Evolutionary conservation across 2,888 invertebrate genomes (phyloP).

Genomic region (Lissonota sp.): DNA sequence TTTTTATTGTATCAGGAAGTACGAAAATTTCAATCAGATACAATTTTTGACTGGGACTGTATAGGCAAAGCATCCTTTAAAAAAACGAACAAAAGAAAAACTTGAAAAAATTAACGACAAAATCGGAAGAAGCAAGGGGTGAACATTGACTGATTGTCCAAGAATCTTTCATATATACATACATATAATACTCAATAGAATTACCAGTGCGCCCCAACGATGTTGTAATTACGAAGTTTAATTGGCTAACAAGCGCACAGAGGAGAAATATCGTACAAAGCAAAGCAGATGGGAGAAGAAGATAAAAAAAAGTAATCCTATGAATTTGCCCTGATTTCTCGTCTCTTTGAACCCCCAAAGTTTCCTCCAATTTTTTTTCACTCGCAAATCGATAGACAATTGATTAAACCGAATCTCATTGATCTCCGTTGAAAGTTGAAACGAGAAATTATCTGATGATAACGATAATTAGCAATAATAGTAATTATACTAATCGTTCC

Average conservation of each 20-base stretch:
- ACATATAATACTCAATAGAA: slow-evolving; percentile 28
- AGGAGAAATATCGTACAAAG: slow-evolving; percentile 57
- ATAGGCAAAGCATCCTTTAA: no score
- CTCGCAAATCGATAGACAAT: slow-evolving; percentile 23
- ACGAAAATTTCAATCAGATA: no score
- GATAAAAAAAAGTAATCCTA: background rate
- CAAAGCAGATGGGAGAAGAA: slow-evolving; percentile 9
- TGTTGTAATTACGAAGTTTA: slow-evolving; percentile 77
- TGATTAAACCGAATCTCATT: slow-evolving; percentile 19
- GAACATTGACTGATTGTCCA: no score
- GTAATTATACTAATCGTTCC: background rate
- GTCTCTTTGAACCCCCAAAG: slow-evolving; percentile 11
- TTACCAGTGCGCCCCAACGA: slow-evolving; percentile 25
- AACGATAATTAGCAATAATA: background rate
- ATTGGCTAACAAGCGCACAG: slow-evolving; percentile 77
- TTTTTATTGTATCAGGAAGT: no score
- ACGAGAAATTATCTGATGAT: background rate
- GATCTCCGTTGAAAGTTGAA: slow-evolving; percentile 1
- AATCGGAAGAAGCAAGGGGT: no score
- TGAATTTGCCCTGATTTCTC: slow-evolving; percentile 29
- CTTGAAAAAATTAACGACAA: no score
- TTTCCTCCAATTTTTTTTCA: background rate
- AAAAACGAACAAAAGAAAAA: no score
- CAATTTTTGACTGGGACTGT: no score
- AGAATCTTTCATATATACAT: background rate